These are phyloP conservation scores for Phataginus tricuspis DNA, from an alignment of 2,797 vertebrate species.

Conservation along the genomic window DNA sequence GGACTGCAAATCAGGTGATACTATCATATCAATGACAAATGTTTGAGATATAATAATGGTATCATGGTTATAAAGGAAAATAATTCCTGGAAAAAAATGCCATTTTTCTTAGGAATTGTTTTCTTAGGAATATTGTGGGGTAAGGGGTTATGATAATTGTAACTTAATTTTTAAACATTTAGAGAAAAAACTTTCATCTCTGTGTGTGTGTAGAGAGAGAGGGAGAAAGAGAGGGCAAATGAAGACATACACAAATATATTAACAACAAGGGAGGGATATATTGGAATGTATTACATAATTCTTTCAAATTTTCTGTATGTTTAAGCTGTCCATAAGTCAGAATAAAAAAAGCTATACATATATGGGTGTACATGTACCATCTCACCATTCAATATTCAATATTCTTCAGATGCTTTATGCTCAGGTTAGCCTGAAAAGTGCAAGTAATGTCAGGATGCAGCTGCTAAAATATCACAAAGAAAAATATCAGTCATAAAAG, in stretches of 20 bases:
- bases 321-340: not conserved
- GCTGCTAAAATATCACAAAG: not conserved
- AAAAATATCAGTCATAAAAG: not conserved
- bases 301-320: not conserved
- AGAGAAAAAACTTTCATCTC: not conserved
- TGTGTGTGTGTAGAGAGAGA: not conserved
- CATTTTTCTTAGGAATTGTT: not conserved
- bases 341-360: not conserved
- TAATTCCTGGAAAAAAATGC: not conserved
- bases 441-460: not conserved
- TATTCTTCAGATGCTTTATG: not conserved
- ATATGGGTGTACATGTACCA: not conserved
- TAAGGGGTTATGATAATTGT: fast-evolving
- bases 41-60: not conserved
- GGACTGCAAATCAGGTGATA: not conserved
- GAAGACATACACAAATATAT: not conserved
- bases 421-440: not conserved
- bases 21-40: not conserved
- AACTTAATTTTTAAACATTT: not conserved
- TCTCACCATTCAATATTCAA: not conserved
- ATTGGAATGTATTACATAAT: not conserved
- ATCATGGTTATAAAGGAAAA: not conserved
- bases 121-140: not conserved
- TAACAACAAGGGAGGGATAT: not conserved
- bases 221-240: not conserved